phyloP scores from a whole-genome alignment of 2,888 invertebrate species.

The Fragum whitleyi region DNA sequence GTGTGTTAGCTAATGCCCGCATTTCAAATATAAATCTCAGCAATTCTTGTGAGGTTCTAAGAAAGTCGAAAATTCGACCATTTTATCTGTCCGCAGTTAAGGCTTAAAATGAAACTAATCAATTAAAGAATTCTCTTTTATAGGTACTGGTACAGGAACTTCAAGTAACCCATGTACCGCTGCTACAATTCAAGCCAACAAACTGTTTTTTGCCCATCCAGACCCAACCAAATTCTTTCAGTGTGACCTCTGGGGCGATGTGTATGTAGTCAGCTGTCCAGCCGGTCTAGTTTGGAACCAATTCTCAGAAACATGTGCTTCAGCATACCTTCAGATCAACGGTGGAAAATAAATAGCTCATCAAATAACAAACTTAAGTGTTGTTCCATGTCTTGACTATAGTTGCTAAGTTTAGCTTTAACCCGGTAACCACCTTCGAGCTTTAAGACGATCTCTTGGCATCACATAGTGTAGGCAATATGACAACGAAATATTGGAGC shows the following conservation, averaged over 20 bases:
- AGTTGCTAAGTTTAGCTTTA: too few species aligned
- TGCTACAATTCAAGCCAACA: slow-evolving; percentile 51
- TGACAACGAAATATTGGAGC: too few species aligned
- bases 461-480: too few species aligned
- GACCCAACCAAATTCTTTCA: slow-evolving; percentile 77
- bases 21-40: too few species aligned
- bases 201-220: slow-evolving; percentile 73
- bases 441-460: too few species aligned
- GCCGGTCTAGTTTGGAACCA: slow-evolving; percentile 75
- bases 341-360: slow-evolving; percentile 34
- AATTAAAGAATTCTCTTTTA: too few species aligned
- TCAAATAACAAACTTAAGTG: background rate
- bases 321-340: slow-evolving; percentile 46
- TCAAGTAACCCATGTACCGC: slow-evolving; percentile 52
- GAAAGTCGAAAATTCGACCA: too few species aligned
- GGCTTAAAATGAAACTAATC: too few species aligned
- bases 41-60: too few species aligned
- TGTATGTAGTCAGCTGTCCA: slow-evolving; percentile 73
- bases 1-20: too few species aligned
- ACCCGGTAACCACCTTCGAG: too few species aligned
- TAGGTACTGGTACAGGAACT: slow-evolving; percentile 40
- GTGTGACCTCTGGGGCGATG: slow-evolving; percentile 75
- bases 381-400: background rate
- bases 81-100: too few species aligned
- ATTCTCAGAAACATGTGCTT: slow-evolving; percentile 73